A percentile compares a stretch with the other conserved stretches of the same genome.
phyloP scores from a whole-genome alignment of 2,888 invertebrate genomes.

The Athripsodes cinereus region DNA sequence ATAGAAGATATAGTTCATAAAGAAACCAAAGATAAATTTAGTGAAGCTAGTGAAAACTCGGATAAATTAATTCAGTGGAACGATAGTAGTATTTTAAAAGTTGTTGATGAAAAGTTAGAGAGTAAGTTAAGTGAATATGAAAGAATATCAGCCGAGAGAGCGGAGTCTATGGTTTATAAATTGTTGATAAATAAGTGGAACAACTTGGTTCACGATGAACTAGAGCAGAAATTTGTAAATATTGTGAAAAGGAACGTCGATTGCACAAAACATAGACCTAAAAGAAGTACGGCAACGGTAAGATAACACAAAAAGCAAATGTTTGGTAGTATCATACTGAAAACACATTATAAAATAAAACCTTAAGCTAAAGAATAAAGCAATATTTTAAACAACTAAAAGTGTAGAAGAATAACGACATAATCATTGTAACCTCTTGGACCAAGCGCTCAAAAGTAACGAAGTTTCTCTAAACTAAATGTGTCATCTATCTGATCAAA shows the following conservation, averaged over 20 bases:
- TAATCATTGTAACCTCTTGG: no score
- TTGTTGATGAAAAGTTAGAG: conserved; percentile 8
- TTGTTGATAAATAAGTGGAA: neutral
- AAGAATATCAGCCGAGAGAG: neutral
- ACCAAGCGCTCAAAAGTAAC: no score
- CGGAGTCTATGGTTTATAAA: neutral
- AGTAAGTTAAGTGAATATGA: conserved; percentile 5
- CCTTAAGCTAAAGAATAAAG: no score
- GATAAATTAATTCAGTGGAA: neutral
- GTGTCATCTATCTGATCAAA: no score
- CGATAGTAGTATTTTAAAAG: neutral
- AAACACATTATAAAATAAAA: no score
- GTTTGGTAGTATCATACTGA: no score
- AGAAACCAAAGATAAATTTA: neutral
- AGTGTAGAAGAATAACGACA: no score
- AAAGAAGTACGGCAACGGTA: conserved; percentile 16
- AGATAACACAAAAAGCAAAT: neutral
- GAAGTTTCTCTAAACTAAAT: no score
- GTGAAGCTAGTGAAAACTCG: neutral
- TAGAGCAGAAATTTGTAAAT: conserved; percentile 7
- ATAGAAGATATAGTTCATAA: neutral
- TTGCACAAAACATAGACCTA: conserved; percentile 7
- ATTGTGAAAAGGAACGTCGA: conserved; percentile 11
- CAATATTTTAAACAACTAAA: no score
- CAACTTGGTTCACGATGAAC: neutral